Evolutionary conservation across 2,113 vertebrate species (phyloP).

Genomic region (Eublepharis macularius): DNA sequence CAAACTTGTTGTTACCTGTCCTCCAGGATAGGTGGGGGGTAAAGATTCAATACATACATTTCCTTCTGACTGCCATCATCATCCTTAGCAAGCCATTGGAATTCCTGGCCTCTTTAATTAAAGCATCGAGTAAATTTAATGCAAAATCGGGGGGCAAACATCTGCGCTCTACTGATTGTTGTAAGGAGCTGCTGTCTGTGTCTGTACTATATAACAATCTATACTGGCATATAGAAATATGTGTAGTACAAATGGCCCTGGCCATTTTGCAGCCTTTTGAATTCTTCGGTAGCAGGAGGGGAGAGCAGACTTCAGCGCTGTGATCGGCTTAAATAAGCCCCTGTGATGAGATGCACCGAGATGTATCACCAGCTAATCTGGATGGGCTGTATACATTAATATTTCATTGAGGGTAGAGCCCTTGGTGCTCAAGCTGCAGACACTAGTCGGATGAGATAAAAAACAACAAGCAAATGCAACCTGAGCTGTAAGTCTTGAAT

Average conservation of each 20-base stretch:
- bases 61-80: neutral
- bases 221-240: too few relatives aligned
- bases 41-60: neutral
- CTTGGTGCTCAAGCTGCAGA: neutral
- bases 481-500: slow-evolving; percentile 43
- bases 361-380: neutral
- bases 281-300: neutral
- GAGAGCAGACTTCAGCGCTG: neutral
- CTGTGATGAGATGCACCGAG: neutral
- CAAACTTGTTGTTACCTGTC: neutral
- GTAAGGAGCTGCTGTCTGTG: too few relatives aligned
- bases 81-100: too few relatives aligned
- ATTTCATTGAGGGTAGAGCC: slow-evolving; percentile 47
- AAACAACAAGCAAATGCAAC: slow-evolving; percentile 34
- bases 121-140: too few relatives aligned
- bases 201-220: too few relatives aligned
- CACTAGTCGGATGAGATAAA: neutral
- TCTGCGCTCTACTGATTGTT: too few relatives aligned
- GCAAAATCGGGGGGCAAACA: too few relatives aligned
- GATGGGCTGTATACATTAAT: neutral
- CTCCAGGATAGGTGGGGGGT: neutral
- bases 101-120: too few relatives aligned
- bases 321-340: neutral
- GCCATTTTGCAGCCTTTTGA: neutral
- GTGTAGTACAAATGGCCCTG: neutral